Percentiles rank a stretch among this genome's conserved stretches.
Evolutionary conservation across 2,113 vertebrate species (phyloP).

Genomic region (Alectura lathami): DNA sequence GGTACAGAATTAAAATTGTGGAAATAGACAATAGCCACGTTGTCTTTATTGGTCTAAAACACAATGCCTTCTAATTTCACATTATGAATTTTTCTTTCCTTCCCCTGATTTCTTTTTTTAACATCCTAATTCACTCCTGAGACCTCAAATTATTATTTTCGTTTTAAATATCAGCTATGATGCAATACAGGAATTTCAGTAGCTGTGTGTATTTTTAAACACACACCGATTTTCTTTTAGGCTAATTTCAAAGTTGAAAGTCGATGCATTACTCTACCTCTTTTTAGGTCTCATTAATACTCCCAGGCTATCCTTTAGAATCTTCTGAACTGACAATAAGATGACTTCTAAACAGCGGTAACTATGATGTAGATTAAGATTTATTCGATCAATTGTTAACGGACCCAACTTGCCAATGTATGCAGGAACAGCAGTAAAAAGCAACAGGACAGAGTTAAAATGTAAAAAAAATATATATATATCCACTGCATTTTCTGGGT

Average conservation of each 20-base stretch:
- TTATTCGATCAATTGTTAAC: neutral
- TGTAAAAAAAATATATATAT: neutral
- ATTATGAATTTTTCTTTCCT: neutral
- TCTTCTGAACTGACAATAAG: neutral
- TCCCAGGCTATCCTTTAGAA: neutral
- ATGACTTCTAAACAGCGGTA: neutral
- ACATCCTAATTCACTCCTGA: neutral
- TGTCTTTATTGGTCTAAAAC: neutral
- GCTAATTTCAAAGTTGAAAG: neutral
- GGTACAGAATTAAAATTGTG: neutral
- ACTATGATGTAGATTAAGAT: neutral
- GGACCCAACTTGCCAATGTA: neutral
- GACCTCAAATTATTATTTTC: neutral
- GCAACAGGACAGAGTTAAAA: neutral
- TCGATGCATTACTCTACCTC: neutral
- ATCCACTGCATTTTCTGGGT: neutral
- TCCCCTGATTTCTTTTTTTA: neutral
- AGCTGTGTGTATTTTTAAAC: neutral
- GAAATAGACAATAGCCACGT: neutral
- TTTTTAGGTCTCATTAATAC: neutral
- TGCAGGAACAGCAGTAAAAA: neutral
- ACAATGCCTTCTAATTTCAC: neutral
- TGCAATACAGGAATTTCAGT: neutral
- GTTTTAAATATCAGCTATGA: neutral
- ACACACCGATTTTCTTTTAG: neutral